Base-by-base conservation (phyloP, 2,113 vertebrate species). In the Geothlypis trichas region DNA sequence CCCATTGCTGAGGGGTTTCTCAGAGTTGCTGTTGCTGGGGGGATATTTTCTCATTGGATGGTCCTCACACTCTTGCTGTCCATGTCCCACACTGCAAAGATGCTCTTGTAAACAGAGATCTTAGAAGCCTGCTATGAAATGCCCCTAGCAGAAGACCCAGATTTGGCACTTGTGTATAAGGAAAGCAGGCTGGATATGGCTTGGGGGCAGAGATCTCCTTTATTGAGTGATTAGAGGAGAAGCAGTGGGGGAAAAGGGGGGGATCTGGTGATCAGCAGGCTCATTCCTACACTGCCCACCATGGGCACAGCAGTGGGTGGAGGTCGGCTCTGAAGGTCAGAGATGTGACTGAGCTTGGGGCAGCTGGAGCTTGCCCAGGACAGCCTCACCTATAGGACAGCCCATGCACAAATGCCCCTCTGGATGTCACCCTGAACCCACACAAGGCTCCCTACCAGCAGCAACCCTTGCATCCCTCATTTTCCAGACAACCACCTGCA, bases 351-450 rank as follows among this genome's bases (percentile, higher is more conserved):
- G 63, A 74, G 42, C 51, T 52, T 18, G 39, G 30, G 30, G 35
- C 10, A 57, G 66, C 87, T 57, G 52, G 42, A 28, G 44, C 30
- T 67, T 52, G 17, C 54, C 18, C 39, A 44, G 85, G 63, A 33
- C 42, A 59, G 17, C 59, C 68, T 89, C 52, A 61, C 11, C 3
- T 49, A 1, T 8, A 37, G 69, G 49, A 24, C 58, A 91, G 28
- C 41, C 77, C 76, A 3, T 68, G 77, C 66, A 42, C 58, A 13
- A 44, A 18, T 3, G 12, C 8, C 84, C 66, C 77, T 91, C 74
- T 89, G 94, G 93, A 92, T 96, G 91, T 92, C 87, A 92, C n/a
- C 69, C 44, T 72, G 80, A 79, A 68, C 57, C 62, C 37, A 20
- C 8, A 37, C 24, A 57, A 54, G 37, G 37, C 28, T 87, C 57